Percentiles rank a stretch among this genome's conserved stretches.
phyloP scores from a whole-genome alignment of 2,797 vertebrate genomes.

The Sebastes matsubarae region DNA sequence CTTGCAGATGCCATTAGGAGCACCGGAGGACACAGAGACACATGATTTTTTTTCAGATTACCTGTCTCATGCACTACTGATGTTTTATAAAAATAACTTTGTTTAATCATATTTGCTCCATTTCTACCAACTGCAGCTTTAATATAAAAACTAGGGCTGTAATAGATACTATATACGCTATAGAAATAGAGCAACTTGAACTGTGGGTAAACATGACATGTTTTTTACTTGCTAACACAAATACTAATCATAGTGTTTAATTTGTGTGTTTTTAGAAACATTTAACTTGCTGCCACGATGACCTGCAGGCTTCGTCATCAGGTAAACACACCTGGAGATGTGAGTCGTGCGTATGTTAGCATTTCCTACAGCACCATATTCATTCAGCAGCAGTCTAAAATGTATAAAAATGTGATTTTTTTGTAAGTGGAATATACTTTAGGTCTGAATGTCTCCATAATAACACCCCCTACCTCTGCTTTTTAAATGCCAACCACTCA shows the following conservation, averaged over 20 bases:
- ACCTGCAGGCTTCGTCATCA: neutral
- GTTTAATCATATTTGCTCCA: too few species aligned
- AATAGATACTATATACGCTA: neutral
- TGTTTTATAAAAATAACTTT: too few species aligned
- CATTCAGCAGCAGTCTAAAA: neutral
- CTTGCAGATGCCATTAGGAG: too few species aligned
- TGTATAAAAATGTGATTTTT: neutral
- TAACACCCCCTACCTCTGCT: neutral
- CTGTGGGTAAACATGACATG: too few species aligned
- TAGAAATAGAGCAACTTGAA: too few species aligned
- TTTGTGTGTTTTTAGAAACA: neutral
- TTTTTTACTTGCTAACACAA: too few species aligned
- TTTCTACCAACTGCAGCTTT: too few species aligned
- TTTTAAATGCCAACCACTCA: constrained; percentile 32
- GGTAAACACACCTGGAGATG: neutral
- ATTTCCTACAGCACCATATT: neutral
- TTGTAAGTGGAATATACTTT: neutral
- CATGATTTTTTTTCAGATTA: too few species aligned
- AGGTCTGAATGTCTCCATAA: neutral
- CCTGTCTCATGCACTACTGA: too few species aligned
- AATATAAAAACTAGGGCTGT: neutral
- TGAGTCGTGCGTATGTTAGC: neutral
- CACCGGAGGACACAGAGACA: too few species aligned
- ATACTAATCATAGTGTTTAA: neutral
- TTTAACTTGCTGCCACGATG: neutral